Conservation (phyloP, 2,113 vertebrate species). For the Pelobates fuscus region DNA sequence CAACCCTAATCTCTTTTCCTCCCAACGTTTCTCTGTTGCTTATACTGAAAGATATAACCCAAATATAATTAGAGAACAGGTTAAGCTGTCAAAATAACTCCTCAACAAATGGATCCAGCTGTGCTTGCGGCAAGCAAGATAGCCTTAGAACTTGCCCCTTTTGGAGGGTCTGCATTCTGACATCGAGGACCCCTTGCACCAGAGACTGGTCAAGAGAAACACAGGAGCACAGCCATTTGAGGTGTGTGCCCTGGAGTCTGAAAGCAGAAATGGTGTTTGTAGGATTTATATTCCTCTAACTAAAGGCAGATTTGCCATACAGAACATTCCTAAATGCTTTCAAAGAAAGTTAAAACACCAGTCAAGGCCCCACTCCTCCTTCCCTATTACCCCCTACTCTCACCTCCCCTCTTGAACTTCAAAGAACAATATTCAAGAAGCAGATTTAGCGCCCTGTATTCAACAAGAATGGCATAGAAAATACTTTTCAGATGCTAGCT, state of each 20-base stretch:
- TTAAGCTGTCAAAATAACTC: neutral
- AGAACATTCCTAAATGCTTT: constrained; percentile 26
- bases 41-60: neutral
- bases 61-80: neutral
- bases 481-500: neutral
- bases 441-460: neutral
- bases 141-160: neutral
- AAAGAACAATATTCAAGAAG: constrained; percentile 28
- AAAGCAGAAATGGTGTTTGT: constrained; percentile 7
- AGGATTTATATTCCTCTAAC: constrained; percentile 35
- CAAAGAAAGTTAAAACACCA: constrained; percentile 22
- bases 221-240: neutral
- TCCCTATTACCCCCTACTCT: constrained; percentile 11
- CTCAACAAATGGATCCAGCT: neutral
- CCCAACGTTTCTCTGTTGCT: no score
- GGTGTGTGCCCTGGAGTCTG: neutral
- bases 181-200: neutral
- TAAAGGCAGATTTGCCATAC: constrained; percentile 33
- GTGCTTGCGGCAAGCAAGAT: neutral
- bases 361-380: neutral
- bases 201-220: neutral
- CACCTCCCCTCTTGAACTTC: constrained; percentile 11
- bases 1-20: no score
- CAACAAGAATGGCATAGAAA: neutral
- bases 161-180: neutral